Conservation (phyloP, 53 echinoderm and acorn worm genomes). For the Hippasteria phrygiana region DNA sequence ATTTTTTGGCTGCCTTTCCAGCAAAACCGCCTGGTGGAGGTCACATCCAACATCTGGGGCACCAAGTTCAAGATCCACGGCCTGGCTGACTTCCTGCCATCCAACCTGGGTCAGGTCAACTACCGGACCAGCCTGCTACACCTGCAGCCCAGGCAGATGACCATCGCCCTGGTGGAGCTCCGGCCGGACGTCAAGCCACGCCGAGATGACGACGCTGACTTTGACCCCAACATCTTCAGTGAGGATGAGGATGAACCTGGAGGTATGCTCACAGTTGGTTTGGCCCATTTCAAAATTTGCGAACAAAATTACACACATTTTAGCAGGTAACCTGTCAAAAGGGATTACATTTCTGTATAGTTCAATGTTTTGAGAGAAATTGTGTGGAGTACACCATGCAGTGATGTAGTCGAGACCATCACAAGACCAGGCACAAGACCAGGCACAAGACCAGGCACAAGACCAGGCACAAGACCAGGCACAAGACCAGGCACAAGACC, state of each 20-base stretch:
- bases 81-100: conserved; percentile 85
- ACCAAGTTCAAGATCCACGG: conserved; percentile 99
- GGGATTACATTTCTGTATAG: too few relatives aligned
- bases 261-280: conserved; percentile 52
- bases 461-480: too few relatives aligned
- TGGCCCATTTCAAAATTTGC: too few relatives aligned
- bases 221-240: conserved; percentile 95
- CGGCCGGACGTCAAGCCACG: conserved; percentile 82
- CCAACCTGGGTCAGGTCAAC: conserved; percentile 95
- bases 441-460: too few relatives aligned
- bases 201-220: conserved; percentile 73
- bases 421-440: too few relatives aligned
- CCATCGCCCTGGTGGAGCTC: conserved; percentile 92
- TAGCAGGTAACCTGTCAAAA: too few relatives aligned
- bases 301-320: too few relatives aligned
- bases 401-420: too few relatives aligned
- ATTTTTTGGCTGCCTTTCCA: conserved; percentile 6
- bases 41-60: conserved; percentile 99
- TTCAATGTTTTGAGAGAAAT: too few relatives aligned
- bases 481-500: too few relatives aligned
- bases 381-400: too few relatives aligned
- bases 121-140: conserved; percentile 96
- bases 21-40: conserved; percentile 89
- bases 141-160: conserved; percentile 99
- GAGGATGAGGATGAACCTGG: conserved; percentile 95